Conservation (phyloP, 1,140 invertebrate species). For the Ladona fulva region DNA sequence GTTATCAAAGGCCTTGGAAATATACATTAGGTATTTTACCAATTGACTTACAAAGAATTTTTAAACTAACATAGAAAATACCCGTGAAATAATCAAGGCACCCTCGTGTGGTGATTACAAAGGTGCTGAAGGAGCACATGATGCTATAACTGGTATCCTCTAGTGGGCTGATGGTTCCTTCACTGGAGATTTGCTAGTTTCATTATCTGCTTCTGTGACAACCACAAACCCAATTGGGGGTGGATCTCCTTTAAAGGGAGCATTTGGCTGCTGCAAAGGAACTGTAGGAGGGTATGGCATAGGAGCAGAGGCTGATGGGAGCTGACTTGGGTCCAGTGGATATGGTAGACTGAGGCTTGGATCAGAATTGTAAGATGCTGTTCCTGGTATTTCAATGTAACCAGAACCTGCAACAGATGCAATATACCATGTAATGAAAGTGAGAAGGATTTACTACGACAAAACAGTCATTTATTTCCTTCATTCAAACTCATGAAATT, state of each 20-base stretch:
- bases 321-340: not conserved
- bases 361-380: not conserved
- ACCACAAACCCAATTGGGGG: not conserved
- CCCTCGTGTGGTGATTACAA: too few species aligned
- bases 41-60: too few species aligned
- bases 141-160: too few species aligned
- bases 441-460: not conserved
- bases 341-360: not conserved
- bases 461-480: not conserved
- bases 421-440: too few species aligned
- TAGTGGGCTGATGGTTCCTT: too few species aligned
- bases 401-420: not conserved
- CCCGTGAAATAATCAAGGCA: too few species aligned
- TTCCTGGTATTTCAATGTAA: not conserved
- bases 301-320: not conserved
- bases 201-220: too few species aligned
- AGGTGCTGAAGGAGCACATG: too few species aligned
- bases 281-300: not conserved
- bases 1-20: too few species aligned
- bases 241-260: not conserved
- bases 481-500: not conserved
- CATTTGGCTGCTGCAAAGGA: not conserved
- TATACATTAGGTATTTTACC: too few species aligned
- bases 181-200: too few species aligned
- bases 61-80: too few species aligned